phyloP scores from a whole-genome alignment of 2,113 vertebrate genomes.

The Nematolebias whitei region DNA sequence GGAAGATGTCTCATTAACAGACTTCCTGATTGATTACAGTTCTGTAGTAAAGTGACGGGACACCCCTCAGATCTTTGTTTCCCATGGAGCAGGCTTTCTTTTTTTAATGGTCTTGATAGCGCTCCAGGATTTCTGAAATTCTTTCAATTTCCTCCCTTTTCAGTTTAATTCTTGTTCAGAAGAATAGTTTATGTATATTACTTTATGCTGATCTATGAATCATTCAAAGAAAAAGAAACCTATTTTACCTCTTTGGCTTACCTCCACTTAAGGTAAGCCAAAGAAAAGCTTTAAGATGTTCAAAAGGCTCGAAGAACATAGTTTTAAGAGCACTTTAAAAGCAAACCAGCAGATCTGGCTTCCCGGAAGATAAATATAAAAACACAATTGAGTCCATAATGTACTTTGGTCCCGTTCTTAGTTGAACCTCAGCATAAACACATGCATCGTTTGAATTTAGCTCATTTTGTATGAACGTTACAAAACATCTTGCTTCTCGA shows the following conservation, averaged over 20 bases:
- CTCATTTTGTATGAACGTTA: background rate
- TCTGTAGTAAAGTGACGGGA: background rate
- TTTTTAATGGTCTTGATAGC: background rate
- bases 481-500: background rate
- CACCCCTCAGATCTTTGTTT: background rate
- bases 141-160: too few relatives aligned
- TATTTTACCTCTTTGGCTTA: too few relatives aligned
- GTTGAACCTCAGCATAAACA: slow-evolving; percentile 12
- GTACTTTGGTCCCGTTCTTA: too few relatives aligned
- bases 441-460: background rate
- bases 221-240: background rate
- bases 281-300: background rate
- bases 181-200: background rate
- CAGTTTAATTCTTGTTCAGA: background rate
- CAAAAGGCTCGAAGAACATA: too few relatives aligned
- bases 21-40: background rate
- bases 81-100: background rate
- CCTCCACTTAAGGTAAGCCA: background rate
- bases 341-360: background rate
- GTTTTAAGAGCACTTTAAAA: too few relatives aligned
- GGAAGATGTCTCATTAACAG: background rate
- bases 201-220: background rate
- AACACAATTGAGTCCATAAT: background rate
- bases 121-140: background rate
- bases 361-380: background rate